Evolutionary conservation across 2,797 vertebrate species (phyloP), one percentile per base, ranked within the genome.

Genomic region (Bradypus variegatus): DNA sequence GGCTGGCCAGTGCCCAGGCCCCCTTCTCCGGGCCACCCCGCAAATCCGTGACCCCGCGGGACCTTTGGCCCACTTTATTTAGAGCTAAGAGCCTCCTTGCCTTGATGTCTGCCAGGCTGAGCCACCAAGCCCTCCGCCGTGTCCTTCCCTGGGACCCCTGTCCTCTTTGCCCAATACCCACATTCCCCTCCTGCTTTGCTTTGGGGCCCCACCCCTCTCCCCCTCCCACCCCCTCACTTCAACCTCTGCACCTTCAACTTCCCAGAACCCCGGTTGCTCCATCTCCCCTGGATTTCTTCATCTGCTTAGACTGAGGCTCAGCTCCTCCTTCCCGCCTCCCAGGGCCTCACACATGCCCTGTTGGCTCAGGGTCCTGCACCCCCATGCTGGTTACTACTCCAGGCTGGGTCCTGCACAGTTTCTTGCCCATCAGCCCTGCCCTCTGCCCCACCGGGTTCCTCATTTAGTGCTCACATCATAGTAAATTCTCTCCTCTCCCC

Each of bases 1-100:
- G 6, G 33, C 8, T 4, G 23, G 33, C 60, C 62, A 12, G 48
- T 36, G 12, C 82, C 58, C 36, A 21, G 19, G 18, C 10, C 14
- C 15, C 6, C 10, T 3, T 14, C n/a, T 41, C 5, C 1, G 27
- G 14, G 31, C n/a, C n/a, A 15, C n/a, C 15, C 6, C 23, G 41
- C 25, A 6, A 21, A 58, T 58, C 58, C 58, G 6, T 58, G 58
- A 58, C 58, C 21, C 58, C 33, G 23, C 60, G 38, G 6, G 2
- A 0, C n/a, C 72, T 89, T n/a, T 64, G 53, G 31, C 38, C 75
- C 38, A 4, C 27, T 38, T 14, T 2, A 2, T 29, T 38, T n/a
- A 16, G 27, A 80, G 64, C 38, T 69, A 23, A 36, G 58, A 58
- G 41, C 15, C 27, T 11, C 55, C 33, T 6, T 8, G 38, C 64